These are phyloP conservation scores for Saturnia japonica DNA, from an alignment of 2,888 invertebrate genomes.

Conservation along the genomic window DNA sequence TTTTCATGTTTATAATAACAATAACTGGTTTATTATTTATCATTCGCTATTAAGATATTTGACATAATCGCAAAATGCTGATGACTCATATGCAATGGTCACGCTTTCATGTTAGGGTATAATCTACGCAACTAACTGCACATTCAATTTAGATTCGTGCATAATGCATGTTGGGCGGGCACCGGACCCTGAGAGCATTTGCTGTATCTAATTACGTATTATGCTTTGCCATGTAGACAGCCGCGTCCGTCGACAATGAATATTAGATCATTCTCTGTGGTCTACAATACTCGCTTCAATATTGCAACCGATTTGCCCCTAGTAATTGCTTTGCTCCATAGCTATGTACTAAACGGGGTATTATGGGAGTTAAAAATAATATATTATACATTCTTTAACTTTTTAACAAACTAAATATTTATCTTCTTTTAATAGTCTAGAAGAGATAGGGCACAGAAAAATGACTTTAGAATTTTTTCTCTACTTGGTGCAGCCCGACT, in stretches of 20 bases:
- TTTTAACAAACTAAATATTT: not conserved
- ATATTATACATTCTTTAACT: not conserved
- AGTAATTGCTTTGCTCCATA: slow-evolving; percentile 53
- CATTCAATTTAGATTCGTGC: slow-evolving; percentile 78
- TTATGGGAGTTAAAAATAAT: not conserved
- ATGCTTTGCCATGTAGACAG: slow-evolving; percentile 74
- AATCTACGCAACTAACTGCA: slow-evolving; percentile 70
- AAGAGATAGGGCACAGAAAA: no score
- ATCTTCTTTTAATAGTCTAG: no score
- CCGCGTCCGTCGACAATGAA: slow-evolving; percentile 73
- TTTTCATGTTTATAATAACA: not conserved
- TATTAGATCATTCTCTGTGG: slow-evolving; percentile 66
- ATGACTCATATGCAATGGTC: slow-evolving; percentile 38
- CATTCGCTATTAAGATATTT: not conserved
- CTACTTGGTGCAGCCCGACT: no score
- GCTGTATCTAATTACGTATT: slow-evolving; percentile 80
- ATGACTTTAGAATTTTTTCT: no score
- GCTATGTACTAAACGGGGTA: slow-evolving; percentile 20
- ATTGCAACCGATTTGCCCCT: slow-evolving; percentile 53
- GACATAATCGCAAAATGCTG: slow-evolving; percentile 30
- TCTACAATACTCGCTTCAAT: slow-evolving; percentile 52
- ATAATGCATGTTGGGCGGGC: slow-evolving; percentile 69
- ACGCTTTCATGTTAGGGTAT: slow-evolving; percentile 46
- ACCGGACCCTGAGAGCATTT: slow-evolving; percentile 66
- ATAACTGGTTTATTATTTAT: not conserved